A percentile compares a stretch with the other conserved stretches of the same genome.
Conservation (phyloP, 2,888 invertebrate species). For the Tricholauxania praeusta region DNA sequence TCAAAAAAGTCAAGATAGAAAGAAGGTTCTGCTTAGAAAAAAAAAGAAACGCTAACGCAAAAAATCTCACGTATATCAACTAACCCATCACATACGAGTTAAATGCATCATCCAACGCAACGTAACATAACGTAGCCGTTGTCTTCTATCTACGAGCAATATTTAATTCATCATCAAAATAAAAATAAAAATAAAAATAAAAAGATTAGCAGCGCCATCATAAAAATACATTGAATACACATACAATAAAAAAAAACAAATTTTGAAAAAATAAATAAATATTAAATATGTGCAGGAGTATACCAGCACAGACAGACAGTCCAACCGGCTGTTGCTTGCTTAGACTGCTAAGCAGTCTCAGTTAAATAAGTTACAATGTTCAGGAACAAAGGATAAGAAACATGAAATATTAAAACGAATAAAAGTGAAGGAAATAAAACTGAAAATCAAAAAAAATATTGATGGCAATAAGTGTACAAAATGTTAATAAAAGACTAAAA, state of each 20-base stretch:
- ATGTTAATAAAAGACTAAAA: too few species aligned
- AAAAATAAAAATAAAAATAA: slow-evolving; percentile 20
- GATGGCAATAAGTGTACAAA: too few species aligned
- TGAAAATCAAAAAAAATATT: too few species aligned
- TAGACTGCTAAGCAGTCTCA: too few species aligned
- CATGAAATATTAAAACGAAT: too few species aligned
- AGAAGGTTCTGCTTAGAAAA: slow-evolving; percentile 17
- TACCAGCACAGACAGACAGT: slow-evolving; percentile 1
- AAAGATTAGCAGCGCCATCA: slow-evolving; percentile 18
- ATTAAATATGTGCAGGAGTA: not conserved
- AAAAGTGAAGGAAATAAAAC: too few species aligned
- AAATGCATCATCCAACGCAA: slow-evolving; percentile 30
- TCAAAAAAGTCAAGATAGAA: slow-evolving; percentile 17
- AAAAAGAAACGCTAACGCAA: slow-evolving; percentile 30
- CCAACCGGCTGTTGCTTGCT: not conserved
- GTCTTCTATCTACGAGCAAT: slow-evolving; percentile 1
- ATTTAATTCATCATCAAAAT: slow-evolving; percentile 25
- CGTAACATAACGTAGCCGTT: too few species aligned
- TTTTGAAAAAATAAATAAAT: slow-evolving; percentile 10
- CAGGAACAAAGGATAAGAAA: too few species aligned
- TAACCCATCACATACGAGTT: not conserved
- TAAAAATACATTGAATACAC: slow-evolving; percentile 22
- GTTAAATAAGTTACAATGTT: too few species aligned
- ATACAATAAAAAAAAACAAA: not conserved
- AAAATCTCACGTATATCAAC: slow-evolving; percentile 14